Percentiles rank a stretch among this genome's conserved stretches.
These are phyloP conservation scores for Hestina assimilis DNA, from an alignment of 1,140 invertebrate genomes.

Conservation along the genomic window DNA sequence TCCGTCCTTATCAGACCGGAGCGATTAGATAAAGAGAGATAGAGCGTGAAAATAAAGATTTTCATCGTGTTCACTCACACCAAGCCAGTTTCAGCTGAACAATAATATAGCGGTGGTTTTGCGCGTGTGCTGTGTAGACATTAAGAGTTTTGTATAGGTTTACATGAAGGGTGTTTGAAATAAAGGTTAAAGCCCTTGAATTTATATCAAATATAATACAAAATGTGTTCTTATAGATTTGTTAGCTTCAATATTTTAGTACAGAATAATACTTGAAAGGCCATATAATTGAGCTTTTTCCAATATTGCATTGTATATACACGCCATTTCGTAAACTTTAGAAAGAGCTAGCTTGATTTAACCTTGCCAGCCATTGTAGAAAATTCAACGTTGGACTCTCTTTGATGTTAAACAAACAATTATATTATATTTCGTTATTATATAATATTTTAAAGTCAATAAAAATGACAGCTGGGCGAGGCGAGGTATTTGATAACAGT, in stretches of 20 bases:
- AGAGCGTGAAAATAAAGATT: constrained; percentile 79
- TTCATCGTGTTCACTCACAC: constrained; percentile 78
- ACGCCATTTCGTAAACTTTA: too few relatives aligned
- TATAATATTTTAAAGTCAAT: constrained; percentile 23
- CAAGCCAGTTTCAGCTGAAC: constrained; percentile 49
- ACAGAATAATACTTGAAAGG: too few relatives aligned
- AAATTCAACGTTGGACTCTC: too few relatives aligned
- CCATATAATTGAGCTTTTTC: too few relatives aligned
- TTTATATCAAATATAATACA: too few relatives aligned
- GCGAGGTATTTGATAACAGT: constrained; percentile 18
- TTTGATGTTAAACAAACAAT: too few relatives aligned
- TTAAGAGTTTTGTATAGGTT: constrained; percentile 35
- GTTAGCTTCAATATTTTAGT: too few relatives aligned
- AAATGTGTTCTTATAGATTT: too few relatives aligned
- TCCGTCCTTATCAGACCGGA: constrained; percentile 75
- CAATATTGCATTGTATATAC: too few relatives aligned
- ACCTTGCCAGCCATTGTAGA: too few relatives aligned
- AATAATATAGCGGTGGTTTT: constrained; percentile 45
- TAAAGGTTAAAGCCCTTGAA: constrained; percentile 2
- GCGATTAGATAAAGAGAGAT: constrained; percentile 78
- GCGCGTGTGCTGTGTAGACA: constrained; percentile 50
- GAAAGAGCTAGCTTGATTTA: too few relatives aligned
- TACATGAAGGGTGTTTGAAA: constrained; percentile 33
- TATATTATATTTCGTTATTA: too few relatives aligned
- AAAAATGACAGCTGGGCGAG: constrained; percentile 23